Conservation (phyloP, 2,113 vertebrate species). For the Neofelis nebulosa region DNA sequence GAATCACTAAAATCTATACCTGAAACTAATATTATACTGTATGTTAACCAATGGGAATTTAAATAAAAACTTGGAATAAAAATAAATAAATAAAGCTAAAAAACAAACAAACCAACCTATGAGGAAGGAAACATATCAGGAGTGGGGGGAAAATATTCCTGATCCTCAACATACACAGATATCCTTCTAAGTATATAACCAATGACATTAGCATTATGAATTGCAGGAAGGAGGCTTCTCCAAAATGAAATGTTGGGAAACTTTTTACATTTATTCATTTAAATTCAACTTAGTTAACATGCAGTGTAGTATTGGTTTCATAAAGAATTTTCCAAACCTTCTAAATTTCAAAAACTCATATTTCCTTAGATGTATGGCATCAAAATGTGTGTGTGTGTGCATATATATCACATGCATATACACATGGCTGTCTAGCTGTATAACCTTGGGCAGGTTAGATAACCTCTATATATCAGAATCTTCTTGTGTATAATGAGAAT, state of each 20-base stretch:
- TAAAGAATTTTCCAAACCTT: background rate
- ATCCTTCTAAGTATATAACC: background rate
- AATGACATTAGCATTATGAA: background rate
- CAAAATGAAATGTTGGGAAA: background rate
- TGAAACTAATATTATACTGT: background rate
- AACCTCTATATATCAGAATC: background rate
- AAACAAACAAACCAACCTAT: background rate
- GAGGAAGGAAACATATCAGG: background rate
- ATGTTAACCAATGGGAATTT: background rate
- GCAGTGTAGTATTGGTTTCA: background rate
- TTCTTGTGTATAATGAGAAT: background rate
- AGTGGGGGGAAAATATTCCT: background rate
- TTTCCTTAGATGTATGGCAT: background rate
- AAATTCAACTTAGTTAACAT: no score
- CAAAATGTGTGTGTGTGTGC: background rate
- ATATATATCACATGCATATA: background rate
- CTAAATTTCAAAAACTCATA: background rate
- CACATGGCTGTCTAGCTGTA: background rate
- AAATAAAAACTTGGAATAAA: background rate
- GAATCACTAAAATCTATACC: background rate
- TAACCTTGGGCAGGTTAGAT: background rate
- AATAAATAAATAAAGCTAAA: background rate
- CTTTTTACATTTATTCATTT: no score
- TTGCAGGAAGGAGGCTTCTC: background rate
- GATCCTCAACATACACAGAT: background rate